phyloP scores from a whole-genome alignment of 2,113 vertebrate species.

The Siphamia tubifer region DNA sequence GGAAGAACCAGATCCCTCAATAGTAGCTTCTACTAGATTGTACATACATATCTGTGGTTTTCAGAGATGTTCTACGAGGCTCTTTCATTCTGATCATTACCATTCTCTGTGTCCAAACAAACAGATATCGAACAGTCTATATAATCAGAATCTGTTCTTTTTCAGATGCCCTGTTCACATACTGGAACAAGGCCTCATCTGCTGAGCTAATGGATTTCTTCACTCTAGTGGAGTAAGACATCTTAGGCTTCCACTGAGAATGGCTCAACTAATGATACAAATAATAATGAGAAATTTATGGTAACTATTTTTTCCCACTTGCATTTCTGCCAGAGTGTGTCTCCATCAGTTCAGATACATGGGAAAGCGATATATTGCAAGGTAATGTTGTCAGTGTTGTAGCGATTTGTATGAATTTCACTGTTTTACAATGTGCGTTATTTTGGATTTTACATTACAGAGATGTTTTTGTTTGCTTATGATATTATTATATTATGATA shows the following conservation, averaged over 20 bases:
- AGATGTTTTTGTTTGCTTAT: no score
- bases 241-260: background rate
- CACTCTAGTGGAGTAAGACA: slow-evolving; percentile 93
- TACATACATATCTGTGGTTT: no score
- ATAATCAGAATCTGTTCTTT: slow-evolving; percentile 10
- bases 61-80: no score
- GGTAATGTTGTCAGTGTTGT: slow-evolving; percentile 81
- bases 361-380: slow-evolving; percentile 97
- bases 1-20: no score
- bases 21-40: no score
- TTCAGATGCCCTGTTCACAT: slow-evolving; percentile 94
- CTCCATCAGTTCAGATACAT: slow-evolving; percentile 99
- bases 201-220: slow-evolving; percentile 98
- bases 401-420: background rate
- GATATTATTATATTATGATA: no score
- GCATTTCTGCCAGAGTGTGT: slow-evolving; percentile 84
- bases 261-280: background rate
- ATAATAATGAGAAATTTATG: background rate
- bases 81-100: no score
- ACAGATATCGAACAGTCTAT: background rate
- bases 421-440: background rate
- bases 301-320: background rate
- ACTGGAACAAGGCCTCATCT: slow-evolving; percentile 96
- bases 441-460: no score
- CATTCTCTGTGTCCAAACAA: background rate